These are phyloP conservation scores for Drosophila colorata DNA, from an alignment of 2,888 invertebrate genomes.

Conservation along the genomic window DNA sequence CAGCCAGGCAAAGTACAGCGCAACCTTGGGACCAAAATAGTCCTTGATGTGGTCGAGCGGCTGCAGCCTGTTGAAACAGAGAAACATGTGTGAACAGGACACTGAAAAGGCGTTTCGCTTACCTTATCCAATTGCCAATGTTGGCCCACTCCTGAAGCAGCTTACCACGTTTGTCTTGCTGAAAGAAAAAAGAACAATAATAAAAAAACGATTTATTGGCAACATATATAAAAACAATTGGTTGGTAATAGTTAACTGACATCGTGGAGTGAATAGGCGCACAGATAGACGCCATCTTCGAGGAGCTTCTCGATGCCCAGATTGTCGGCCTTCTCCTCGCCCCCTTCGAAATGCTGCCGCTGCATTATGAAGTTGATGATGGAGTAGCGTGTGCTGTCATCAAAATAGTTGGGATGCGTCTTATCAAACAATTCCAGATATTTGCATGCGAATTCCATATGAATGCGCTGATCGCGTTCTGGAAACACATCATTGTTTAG, in stretches of 20 bases:
- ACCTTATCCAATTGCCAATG: conserved; percentile 89
- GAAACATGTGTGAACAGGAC: not conserved
- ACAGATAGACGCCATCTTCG: conserved; percentile 88
- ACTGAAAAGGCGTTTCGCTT: conserved; percentile 56
- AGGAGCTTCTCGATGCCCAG: conserved; percentile 89
- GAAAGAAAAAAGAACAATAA: not conserved
- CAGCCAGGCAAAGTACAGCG: conserved; percentile 93
- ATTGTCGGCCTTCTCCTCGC: conserved; percentile 85
- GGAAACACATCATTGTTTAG: conserved; percentile 88
- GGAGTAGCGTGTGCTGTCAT: conserved; percentile 88
- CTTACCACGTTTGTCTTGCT: conserved; percentile 37
- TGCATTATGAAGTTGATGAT: conserved; percentile 92
- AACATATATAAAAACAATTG: not conserved
- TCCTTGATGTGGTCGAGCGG: conserved; percentile 92
- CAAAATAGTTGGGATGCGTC: conserved; percentile 89
- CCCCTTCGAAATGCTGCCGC: conserved; percentile 88
- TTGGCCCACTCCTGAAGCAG: conserved; percentile 90
- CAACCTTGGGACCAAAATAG: conserved; percentile 92
- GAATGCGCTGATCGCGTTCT: conserved; percentile 87
- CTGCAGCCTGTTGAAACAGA: conserved; percentile 85
- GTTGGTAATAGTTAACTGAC: conserved; percentile 85
- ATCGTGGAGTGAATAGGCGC: conserved; percentile 92
- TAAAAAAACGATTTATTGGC: not conserved
- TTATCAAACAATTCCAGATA: conserved; percentile 90
- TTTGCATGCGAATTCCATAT: conserved; percentile 89